These are phyloP conservation scores for Nomada fabriciana DNA, from an alignment of 2,888 invertebrate genomes.

Conservation along the genomic window DNA sequence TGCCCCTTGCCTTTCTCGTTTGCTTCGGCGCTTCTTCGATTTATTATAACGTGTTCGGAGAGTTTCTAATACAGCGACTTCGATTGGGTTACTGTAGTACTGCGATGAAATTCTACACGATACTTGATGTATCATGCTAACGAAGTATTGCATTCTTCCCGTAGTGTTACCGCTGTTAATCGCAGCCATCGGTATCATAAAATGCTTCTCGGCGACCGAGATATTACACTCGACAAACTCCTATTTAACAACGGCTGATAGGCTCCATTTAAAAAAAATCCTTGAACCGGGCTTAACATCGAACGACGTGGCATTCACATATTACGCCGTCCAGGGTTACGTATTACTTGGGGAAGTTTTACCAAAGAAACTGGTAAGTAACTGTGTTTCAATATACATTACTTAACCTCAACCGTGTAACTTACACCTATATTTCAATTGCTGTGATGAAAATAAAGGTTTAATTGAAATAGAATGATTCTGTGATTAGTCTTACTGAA, in stretches of 20 bases:
- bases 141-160: too few relatives aligned
- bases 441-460: slow-evolving; percentile 75
- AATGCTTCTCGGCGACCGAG: slow-evolving; percentile 63
- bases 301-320: slow-evolving; percentile 88
- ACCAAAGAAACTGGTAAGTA: slow-evolving; percentile 84
- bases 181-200: neutral
- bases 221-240: slow-evolving; percentile 79
- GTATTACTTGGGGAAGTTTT: slow-evolving; percentile 88
- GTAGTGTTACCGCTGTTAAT: slow-evolving; percentile 30
- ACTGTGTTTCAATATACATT: neutral
- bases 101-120: too few relatives aligned
- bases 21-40: too few relatives aligned
- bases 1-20: too few relatives aligned
- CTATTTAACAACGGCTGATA: slow-evolving; percentile 79
- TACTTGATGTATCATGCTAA: too few relatives aligned
- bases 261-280: slow-evolving; percentile 77
- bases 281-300: slow-evolving; percentile 78
- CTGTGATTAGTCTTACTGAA: slow-evolving; percentile 84
- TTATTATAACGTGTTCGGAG: too few relatives aligned
- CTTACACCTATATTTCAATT: neutral
- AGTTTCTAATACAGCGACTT: too few relatives aligned
- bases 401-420: neutral
- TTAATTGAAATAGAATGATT: slow-evolving; percentile 76
- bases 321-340: slow-evolving; percentile 91
- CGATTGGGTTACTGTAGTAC: too few relatives aligned